Conservation (phyloP, 2,888 invertebrate species). For the Ectropis crepuscularia region DNA sequence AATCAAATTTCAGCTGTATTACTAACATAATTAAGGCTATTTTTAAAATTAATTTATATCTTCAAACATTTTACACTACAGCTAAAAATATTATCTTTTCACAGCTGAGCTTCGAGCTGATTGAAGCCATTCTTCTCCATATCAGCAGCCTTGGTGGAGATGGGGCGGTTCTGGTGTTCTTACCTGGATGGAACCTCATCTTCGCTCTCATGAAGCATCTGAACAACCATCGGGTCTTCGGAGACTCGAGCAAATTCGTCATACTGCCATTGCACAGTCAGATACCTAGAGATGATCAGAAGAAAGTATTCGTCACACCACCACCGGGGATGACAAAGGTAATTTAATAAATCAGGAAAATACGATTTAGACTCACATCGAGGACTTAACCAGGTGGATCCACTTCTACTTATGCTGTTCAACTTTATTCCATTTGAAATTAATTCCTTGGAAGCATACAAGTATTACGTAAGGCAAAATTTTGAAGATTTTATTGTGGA, state of each 20-base stretch:
- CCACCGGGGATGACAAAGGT: constrained; percentile 94
- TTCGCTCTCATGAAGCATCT: constrained; percentile 95
- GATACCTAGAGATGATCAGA: constrained; percentile 97
- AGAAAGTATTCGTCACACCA: constrained; percentile 95
- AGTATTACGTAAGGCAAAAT: too few species aligned
- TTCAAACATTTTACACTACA: too few species aligned
- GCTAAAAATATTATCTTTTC: constrained; percentile 14
- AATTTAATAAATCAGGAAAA: neutral
- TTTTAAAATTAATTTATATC: neutral
- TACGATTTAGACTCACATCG: too few species aligned
- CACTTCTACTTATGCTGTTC: too few species aligned
- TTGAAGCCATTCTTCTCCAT: constrained; percentile 90
- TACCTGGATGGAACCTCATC: constrained; percentile 99
- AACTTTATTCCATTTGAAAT: too few species aligned
- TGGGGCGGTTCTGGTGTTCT: constrained; percentile 96
- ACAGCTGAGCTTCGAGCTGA: constrained; percentile 94
- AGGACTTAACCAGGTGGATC: too few species aligned
- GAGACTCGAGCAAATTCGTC: constrained; percentile 86
- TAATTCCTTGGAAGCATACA: too few species aligned
- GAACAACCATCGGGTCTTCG: constrained; percentile 87
- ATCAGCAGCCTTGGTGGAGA: constrained; percentile 86
- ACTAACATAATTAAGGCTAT: neutral
- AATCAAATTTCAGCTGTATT: too few species aligned
- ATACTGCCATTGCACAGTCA: constrained; percentile 99
- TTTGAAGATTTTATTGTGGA: too few species aligned